phyloP scores from a whole-genome alignment of 2,113 vertebrate species.

The Dromiciops gliroides region DNA sequence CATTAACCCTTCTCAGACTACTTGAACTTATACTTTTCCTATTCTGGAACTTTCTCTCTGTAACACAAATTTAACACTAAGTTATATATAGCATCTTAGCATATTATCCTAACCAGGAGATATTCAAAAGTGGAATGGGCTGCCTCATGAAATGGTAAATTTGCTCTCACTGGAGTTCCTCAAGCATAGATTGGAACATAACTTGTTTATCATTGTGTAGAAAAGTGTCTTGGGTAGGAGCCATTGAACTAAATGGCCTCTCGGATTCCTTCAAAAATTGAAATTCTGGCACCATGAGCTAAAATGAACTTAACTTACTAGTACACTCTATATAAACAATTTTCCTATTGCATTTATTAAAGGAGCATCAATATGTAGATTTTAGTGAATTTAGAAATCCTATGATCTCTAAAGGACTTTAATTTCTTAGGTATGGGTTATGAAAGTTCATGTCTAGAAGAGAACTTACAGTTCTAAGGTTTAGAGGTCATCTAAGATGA shows the following conservation, averaged over 20 bases:
- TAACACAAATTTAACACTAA: not conserved
- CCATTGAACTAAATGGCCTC: not conserved
- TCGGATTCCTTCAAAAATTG: not conserved
- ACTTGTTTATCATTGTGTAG: not conserved
- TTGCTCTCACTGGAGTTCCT: not conserved
- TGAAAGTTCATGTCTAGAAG: not conserved
- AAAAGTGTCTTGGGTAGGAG: not conserved
- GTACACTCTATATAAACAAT: not conserved
- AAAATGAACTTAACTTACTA: not conserved
- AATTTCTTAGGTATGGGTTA: not conserved
- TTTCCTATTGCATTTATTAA: not conserved
- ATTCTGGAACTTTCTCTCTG: not conserved
- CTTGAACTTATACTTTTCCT: not conserved
- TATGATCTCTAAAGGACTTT: not conserved
- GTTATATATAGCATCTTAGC: not conserved
- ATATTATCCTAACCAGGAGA: not conserved
- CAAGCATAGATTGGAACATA: not conserved
- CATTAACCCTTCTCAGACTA: not conserved
- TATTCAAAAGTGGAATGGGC: not conserved
- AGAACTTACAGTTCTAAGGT: not conserved
- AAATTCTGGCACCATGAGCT: not conserved
- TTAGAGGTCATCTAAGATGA: not conserved
- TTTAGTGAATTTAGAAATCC: not conserved
- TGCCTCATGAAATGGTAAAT: not conserved
- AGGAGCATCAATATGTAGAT: not conserved